phyloP scores from a whole-genome alignment of 1,140 invertebrate genomes.

The Pseudomyrmex pallidus region DNA sequence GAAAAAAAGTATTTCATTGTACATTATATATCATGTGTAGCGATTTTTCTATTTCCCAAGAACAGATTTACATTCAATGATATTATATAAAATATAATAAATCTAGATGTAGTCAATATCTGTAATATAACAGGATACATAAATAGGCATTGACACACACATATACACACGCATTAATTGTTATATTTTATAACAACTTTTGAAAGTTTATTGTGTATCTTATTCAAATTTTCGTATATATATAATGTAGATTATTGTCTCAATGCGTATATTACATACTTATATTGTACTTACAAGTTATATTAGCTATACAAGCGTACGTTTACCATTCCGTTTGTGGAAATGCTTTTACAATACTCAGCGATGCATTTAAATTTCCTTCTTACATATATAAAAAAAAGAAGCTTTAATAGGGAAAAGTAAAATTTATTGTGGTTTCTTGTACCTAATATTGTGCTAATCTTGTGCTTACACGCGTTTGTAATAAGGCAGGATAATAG shows the following conservation, averaged over 20 bases:
- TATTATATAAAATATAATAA: constrained; percentile 45
- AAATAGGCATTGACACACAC: constrained; percentile 18
- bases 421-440: constrained; percentile 26
- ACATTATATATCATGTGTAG: constrained; percentile 14
- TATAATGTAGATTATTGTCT: constrained; percentile 35
- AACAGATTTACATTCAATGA: constrained; percentile 20
- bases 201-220: constrained; percentile 46
- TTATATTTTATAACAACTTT: constrained; percentile 61
- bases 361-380: constrained; percentile 41
- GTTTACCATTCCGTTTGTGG: constrained; percentile 8
- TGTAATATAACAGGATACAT: constrained; percentile 39
- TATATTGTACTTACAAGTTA: background rate
- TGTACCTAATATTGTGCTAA: constrained; percentile 12
- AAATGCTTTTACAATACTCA: constrained; percentile 53
- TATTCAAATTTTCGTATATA: constrained; percentile 1
- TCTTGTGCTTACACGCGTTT: constrained; percentile 35
- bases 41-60: constrained; percentile 25
- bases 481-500: constrained; percentile 8
- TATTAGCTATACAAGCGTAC: constrained; percentile 13
- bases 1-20: constrained; percentile 28
- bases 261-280: constrained; percentile 27
- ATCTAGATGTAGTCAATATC: constrained; percentile 14
- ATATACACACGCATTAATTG: constrained; percentile 37
- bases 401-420: constrained; percentile 25
- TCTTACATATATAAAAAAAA: background rate